phyloP scores from a whole-genome alignment of 2,888 invertebrate genomes.

The Lissocephala sabroskyi region DNA sequence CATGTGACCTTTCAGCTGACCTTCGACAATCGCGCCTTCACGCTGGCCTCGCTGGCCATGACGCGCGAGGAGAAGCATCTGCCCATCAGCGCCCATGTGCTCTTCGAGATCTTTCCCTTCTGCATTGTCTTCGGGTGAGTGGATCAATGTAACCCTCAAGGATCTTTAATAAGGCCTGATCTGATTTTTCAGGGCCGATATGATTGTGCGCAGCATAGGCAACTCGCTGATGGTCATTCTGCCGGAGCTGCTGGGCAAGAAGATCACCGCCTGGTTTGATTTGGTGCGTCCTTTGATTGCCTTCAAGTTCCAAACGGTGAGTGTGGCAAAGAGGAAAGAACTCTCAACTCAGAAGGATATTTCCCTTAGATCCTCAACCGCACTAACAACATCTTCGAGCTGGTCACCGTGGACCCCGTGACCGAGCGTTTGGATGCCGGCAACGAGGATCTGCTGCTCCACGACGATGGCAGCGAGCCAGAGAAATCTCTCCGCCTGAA shows the following conservation, averaged over 20 bases:
- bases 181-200: constrained; percentile 79
- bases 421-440: constrained; percentile 77
- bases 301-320: constrained; percentile 95
- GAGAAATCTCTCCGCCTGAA: constrained; percentile 86
- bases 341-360: too few species aligned
- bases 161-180: neutral
- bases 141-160: neutral
- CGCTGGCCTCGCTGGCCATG: constrained; percentile 86
- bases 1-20: constrained; percentile 95
- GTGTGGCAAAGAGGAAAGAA: too few species aligned
- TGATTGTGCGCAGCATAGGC: constrained; percentile 91
- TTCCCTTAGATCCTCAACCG: constrained; percentile 81
- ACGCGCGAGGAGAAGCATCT: constrained; percentile 90
- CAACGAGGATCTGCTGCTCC: constrained; percentile 72
- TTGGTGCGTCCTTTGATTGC: constrained; percentile 92
- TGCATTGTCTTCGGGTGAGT: constrained; percentile 95
- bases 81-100: constrained; percentile 89
- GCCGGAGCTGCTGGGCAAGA: constrained; percentile 89
- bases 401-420: constrained; percentile 91
- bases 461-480: constrained; percentile 78
- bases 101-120: constrained; percentile 98
- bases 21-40: constrained; percentile 94
- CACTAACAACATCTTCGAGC: constrained; percentile 97
- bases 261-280: constrained; percentile 93
- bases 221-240: constrained; percentile 92